phyloP scores from a whole-genome alignment of 2,888 invertebrate species.

The Trisateles emortualis region DNA sequence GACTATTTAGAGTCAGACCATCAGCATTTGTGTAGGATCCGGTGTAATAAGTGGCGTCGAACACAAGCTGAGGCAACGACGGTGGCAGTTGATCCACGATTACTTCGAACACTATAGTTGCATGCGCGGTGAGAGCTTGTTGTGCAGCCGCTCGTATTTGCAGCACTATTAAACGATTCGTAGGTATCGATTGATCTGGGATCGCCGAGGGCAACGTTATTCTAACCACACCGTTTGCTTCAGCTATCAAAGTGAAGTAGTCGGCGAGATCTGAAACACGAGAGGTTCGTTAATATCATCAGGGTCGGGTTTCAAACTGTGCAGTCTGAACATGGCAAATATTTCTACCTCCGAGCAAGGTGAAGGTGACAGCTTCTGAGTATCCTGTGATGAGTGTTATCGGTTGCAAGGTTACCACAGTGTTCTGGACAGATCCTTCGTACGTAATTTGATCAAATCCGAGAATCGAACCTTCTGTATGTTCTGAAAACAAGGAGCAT shows the following conservation, averaged over 20 bases:
- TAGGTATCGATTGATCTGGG: constrained; percentile 36
- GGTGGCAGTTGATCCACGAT: neutral
- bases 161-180: constrained; percentile 33
- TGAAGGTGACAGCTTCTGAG: constrained; percentile 42
- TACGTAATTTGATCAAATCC: constrained; percentile 49
- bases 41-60: constrained; percentile 32
- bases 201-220: constrained; percentile 28
- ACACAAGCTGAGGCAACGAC: constrained; percentile 18
- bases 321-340: neutral
- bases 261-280: constrained; percentile 21
- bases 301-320: neutral
- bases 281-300: neutral
- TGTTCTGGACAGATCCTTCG: constrained; percentile 44
- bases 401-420: constrained; percentile 31
- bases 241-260: constrained; percentile 23
- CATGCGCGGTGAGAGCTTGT: constrained; percentile 26
- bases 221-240: constrained; percentile 20
- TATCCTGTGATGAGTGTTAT: constrained; percentile 52
- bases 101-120: constrained; percentile 40
- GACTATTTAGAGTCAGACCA: constrained; percentile 24
- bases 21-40: constrained; percentile 24
- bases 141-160: constrained; percentile 41
- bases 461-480: constrained; percentile 27
- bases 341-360: constrained; percentile 47
- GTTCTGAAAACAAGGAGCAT: constrained; percentile 27